Evolutionary conservation across 1,140 invertebrate genomes (phyloP), one percentile per base, ranked within the genome.

Genomic region (Platyscapa corneri): DNA sequence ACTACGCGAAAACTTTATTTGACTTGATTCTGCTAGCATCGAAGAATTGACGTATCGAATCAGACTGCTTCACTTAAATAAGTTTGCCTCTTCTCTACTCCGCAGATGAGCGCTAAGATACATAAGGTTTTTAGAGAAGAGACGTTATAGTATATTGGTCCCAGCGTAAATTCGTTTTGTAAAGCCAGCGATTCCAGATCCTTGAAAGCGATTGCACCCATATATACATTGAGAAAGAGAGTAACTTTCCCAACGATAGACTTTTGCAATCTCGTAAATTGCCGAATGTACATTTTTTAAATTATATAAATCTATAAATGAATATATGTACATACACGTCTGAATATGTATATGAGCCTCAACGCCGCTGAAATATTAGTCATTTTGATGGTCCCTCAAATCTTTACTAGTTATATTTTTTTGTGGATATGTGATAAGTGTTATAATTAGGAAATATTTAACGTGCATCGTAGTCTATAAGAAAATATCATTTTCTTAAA

Each of bases 31-130:
- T 32, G 3, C 64, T 23, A 76, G 74, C 74, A n/a, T 20, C 67
- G 78, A 86, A 81, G 85, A 90, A 90, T 88, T 87, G 88, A 89
- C 86, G 86, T 90, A 90, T 90, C 88, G 88, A 89, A 89, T 89
- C 86, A 86, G 89, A 90, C 88, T 87, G 88, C 88, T 90, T 87
- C 87, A 90, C 86, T 90, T 90, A 88, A 90, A 90, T 86, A 89
- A 90, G 87, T 89, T 90, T 87, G 32, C 74, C 56, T 30, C 64
- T 56, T 37, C 46, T 65, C 65, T 10, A 20, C 56, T 80, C 3
- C 65, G 49, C 65, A 37, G 49, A 86, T 84, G 84, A 85, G 80
- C 32, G 27, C 64, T 67, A 86, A 83, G 72, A 76, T 88, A 86
- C 83, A 83, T 79, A 82, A 37, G 76, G 34, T 64, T 84, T 74